Conservation (phyloP, 2,888 invertebrate genomes). For the Xiphydria camelus region DNA sequence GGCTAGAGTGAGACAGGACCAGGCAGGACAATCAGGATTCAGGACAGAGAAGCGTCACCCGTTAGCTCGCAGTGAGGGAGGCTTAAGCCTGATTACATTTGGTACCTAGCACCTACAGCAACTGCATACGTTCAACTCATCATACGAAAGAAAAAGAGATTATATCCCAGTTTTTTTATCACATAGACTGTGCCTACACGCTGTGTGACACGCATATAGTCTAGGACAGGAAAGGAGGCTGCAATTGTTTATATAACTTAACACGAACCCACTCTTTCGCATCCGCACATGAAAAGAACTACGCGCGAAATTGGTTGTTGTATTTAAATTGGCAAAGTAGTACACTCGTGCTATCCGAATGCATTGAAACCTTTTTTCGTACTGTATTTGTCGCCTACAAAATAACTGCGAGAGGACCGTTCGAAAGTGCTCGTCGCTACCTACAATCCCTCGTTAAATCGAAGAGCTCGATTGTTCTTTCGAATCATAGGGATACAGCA, state of each 20-base stretch:
- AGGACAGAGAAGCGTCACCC: slow-evolving; percentile 50
- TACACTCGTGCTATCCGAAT: slow-evolving; percentile 30
- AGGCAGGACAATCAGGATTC: slow-evolving; percentile 51
- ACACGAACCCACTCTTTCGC: too few species aligned
- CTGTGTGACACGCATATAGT: slow-evolving; percentile 22
- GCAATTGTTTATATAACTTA: slow-evolving; percentile 9
- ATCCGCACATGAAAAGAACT: too few species aligned
- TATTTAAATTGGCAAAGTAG: too few species aligned
- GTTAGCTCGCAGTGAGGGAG: slow-evolving; percentile 50
- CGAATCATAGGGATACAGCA: slow-evolving; percentile 14
- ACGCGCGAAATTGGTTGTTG: too few species aligned
- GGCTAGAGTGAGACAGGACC: slow-evolving; percentile 46
- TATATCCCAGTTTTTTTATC: slow-evolving; percentile 29
- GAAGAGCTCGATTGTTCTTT: slow-evolving; percentile 31
- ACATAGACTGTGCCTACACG: slow-evolving; percentile 29
- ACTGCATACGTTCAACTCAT: slow-evolving; percentile 31
- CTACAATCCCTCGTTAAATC: too few species aligned
- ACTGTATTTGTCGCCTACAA: slow-evolving; percentile 11
- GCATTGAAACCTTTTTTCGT: slow-evolving; percentile 13
- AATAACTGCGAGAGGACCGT: slow-evolving; percentile 20
- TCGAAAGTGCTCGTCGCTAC: too few species aligned
- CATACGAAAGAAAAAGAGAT: slow-evolving; percentile 13
- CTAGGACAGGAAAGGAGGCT: slow-evolving; percentile 13
- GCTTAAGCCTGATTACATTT: slow-evolving; percentile 40
- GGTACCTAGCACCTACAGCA: slow-evolving; percentile 35